phyloP scores from a whole-genome alignment of 2,888 invertebrate species.

The Cheilosia impressa region DNA sequence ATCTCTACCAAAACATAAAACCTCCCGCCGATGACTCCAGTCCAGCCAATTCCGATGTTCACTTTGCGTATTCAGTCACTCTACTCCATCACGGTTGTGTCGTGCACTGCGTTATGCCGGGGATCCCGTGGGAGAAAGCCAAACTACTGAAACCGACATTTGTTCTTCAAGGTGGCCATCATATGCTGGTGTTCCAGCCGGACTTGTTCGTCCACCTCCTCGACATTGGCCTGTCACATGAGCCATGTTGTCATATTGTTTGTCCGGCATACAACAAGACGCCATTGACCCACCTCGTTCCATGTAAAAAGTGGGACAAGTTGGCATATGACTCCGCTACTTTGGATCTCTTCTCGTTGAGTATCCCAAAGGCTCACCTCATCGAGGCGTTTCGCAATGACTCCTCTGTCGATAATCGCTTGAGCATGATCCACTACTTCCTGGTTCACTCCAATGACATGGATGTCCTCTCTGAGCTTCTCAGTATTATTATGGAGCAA shows the following conservation, averaged over 20 bases:
- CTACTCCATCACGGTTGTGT: constrained; percentile 93
- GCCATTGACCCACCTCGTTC: constrained; percentile 87
- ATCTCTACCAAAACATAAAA: constrained; percentile 89
- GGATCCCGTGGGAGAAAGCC: constrained; percentile 91
- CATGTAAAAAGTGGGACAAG: constrained; percentile 83
- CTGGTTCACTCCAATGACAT: constrained; percentile 90
- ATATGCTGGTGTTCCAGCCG: constrained; percentile 92
- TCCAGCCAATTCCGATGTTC: constrained; percentile 84
- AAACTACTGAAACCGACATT: constrained; percentile 91
- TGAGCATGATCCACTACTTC: constrained; percentile 93
- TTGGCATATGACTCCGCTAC: constrained; percentile 87
- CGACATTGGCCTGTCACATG: constrained; percentile 92
- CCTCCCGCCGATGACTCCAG: constrained; percentile 82
- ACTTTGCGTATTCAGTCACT: constrained; percentile 94
- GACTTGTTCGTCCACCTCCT: constrained; percentile 93
- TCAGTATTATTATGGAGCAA: constrained; percentile 86
- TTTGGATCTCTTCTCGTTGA: constrained; percentile 88
- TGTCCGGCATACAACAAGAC: constrained; percentile 86
- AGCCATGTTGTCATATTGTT: constrained; percentile 92
- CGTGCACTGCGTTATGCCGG: constrained; percentile 92
- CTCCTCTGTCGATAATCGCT: constrained; percentile 88
- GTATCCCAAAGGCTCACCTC: constrained; percentile 87
- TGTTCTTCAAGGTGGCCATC: constrained; percentile 89
- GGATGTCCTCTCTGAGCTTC: constrained; percentile 89
- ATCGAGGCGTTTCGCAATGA: constrained; percentile 88